Percentiles rank a stretch among this genome's conserved stretches.
These are phyloP conservation scores for Norana najaformis DNA, from an alignment of 2,888 invertebrate genomes.

Conservation along the genomic window DNA sequence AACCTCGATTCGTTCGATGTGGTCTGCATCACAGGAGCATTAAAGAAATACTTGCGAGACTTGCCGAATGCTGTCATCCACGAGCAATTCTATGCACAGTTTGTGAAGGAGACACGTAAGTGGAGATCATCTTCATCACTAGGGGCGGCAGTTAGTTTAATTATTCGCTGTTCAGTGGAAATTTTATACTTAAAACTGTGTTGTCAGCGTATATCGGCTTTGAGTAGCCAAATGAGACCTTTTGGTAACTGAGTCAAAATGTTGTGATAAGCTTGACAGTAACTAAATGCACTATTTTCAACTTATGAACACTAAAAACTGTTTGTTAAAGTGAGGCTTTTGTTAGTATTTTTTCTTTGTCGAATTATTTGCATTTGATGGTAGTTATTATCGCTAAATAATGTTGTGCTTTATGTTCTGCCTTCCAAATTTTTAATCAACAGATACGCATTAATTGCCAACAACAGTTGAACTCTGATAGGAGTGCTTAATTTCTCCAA, in stretches of 20 bases:
- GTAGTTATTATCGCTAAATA: background rate
- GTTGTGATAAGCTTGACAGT: too few species aligned
- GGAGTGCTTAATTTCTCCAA: background rate
- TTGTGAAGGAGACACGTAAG: constrained; percentile 64
- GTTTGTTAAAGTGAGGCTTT: background rate
- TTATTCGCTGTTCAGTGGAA: background rate
- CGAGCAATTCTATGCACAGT: constrained; percentile 74
- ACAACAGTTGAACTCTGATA: background rate
- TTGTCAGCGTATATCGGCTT: background rate
- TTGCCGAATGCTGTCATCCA: constrained; percentile 78
- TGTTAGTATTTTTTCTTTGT: background rate
- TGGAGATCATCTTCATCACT: background rate
- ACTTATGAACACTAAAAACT: background rate
- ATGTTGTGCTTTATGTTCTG: too few species aligned
- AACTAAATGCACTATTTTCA: background rate
- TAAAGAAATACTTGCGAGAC: constrained; percentile 76
- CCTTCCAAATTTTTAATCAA: too few species aligned
- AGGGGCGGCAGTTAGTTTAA: background rate
- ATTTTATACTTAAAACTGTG: background rate
- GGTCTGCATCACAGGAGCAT: constrained; percentile 56
- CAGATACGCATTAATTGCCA: too few species aligned
- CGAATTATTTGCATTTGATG: background rate
- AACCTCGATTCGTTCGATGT: constrained; percentile 34
- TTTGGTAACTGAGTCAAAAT: background rate
- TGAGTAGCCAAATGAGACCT: background rate